Evolutionary conservation across 2,113 vertebrate species (phyloP), one percentile per base, ranked within the genome.

Genomic region (Campylomormyrus numenius): DNA sequence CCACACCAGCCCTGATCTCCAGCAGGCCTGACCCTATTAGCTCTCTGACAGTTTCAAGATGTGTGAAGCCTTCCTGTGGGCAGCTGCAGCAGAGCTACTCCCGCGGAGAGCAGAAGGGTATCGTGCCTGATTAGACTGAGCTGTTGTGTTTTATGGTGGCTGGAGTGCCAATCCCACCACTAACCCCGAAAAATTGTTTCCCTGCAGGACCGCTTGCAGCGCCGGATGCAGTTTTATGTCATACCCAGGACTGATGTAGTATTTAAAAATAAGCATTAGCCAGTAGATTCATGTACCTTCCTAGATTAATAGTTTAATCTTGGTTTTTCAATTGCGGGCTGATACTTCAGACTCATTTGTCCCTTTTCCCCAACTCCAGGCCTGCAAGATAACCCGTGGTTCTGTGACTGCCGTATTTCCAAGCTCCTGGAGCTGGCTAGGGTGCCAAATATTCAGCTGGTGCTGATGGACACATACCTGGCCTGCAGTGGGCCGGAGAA

Each of bases 321-420:
- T 77, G 70, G 4, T 39, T 39, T 66, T 77, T 77, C 27, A 35
- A 39, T 74, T 77, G 13, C 1, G 15, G 74, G 35, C 17, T 80
- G 35, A 42, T 48, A n/a, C 21, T 85, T 85, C 17, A 48, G 35
- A 90, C 27, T 35, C 53, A 74, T 66, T 50, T 53, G 45, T 15
- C 31, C 19, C 17, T 27, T n/a, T 70, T 5, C 62, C 85, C 27
- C 27, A 31, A 35, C 88, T 86, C 21, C 39, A 99, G 98, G 98
- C 94, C 94, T 99, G 70, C 98, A 98, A 93, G 98, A 99, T 94
- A 99, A 99, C 91, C 97, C 97, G 1, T 99, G 98, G 98, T 94
- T 96, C 92, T 98, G 98, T 91, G 97, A 99, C 94, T 99, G 98
- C 74, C 97, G 96, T 88, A 97, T 99, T 93, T 97, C 97, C 89